These are phyloP conservation scores for Stigmatopora argus DNA, from an alignment of 2,113 vertebrate species.

Conservation along the genomic window DNA sequence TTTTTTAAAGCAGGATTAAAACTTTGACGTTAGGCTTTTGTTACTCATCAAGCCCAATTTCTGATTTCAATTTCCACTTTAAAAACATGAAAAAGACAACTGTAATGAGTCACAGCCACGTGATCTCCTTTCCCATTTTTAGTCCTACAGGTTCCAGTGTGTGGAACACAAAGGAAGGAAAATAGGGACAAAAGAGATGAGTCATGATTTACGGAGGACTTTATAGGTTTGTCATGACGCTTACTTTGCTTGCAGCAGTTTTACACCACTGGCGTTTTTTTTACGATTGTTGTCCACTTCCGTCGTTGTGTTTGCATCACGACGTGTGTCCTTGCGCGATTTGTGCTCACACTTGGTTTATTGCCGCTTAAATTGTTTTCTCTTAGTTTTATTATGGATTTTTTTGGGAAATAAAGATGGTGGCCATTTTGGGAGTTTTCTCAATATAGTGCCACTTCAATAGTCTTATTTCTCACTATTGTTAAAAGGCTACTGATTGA, in stretches of 20 bases:
- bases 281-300: not conserved
- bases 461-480: too few relatives aligned
- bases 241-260: not conserved
- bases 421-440: not conserved
- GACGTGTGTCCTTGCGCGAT: not conserved
- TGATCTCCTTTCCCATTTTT: not conserved
- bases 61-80: slow-evolving; percentile 1
- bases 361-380: not conserved
- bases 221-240: not conserved
- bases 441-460: not conserved
- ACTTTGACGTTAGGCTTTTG: not conserved
- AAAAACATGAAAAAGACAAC: not conserved
- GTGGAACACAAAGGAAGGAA: slow-evolving; percentile 1
- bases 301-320: not conserved
- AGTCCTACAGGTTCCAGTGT: not conserved
- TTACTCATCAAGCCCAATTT: not conserved
- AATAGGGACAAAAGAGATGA: not conserved
- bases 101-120: not conserved
- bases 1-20: not conserved
- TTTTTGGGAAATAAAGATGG: not conserved
- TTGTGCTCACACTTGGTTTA: not conserved
- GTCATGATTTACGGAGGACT: slow-evolving; percentile 1
- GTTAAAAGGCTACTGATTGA: too few relatives aligned
- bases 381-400: not conserved
- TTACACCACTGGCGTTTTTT: not conserved